Evolutionary conservation across 2,797 vertebrate genomes (phyloP).

Genomic region (Rhabdomys pumilio): DNA sequence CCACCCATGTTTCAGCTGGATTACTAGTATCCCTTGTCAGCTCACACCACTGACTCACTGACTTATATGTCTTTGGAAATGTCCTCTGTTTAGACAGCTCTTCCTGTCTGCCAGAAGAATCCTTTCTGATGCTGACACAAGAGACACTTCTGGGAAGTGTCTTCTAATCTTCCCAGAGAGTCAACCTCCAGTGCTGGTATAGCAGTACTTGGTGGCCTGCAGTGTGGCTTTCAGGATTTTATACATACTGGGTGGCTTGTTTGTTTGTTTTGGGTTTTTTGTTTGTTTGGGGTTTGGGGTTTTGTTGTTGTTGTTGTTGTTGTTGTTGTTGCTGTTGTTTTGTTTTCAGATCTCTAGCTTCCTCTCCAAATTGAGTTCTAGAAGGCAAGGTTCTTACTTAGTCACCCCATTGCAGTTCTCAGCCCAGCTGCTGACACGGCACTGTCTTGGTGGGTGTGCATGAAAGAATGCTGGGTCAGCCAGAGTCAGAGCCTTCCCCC

Average conservation of each 20-base stretch:
- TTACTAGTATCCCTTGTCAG: neutral
- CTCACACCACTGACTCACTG: accelerated
- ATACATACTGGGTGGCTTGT: neutral
- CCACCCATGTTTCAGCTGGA: neutral
- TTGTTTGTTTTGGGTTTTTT: no score
- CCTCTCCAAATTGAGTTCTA: neutral
- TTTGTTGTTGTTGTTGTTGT: no score
- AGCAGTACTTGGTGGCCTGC: accelerated
- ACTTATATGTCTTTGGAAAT: neutral
- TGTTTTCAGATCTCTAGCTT: neutral
- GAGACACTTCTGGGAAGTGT: neutral
- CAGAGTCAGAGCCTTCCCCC: accelerated
- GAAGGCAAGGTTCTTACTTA: neutral
- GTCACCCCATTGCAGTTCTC: neutral
- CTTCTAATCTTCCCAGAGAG: no score
- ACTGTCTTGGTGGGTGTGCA: neutral
- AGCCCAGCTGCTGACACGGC: neutral
- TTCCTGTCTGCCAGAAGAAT: neutral
- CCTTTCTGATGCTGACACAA: neutral
- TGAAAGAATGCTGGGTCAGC: neutral
- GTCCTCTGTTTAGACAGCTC: neutral
- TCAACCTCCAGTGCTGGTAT: neutral
- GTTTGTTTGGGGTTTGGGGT: no score
- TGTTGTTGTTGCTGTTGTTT: neutral
- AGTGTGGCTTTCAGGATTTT: accelerated